Base-by-base conservation (phyloP, 2,888 invertebrate species). In the Pilophorus perplexus region DNA sequence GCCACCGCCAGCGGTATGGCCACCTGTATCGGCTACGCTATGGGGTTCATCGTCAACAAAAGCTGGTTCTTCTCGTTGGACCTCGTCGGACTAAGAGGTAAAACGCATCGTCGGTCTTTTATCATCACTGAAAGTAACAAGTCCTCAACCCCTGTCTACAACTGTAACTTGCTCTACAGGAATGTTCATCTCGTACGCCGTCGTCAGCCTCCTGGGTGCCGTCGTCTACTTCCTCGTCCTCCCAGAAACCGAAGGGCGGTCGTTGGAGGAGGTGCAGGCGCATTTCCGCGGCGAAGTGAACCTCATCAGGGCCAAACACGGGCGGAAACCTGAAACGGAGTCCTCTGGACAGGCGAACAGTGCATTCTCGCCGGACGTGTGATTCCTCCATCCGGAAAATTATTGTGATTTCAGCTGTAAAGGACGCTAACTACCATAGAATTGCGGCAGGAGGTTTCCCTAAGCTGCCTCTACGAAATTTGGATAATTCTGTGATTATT, bases 201-300 rank as follows among this genome's bases (percentile, higher is more conserved):
- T 48, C 3, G 70, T 74, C 12, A 74, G 87, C 72, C 75, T 87
- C 3, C 68, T 82, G 0, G 90, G 89, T 0, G 79, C 83, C n/a
- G 68, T 83, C 2, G 76, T 83, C 6, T 78, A 91, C 28, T 89
- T 85, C 74, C 85, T 85, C 68, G 78, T 83, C 28, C 76, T 92
- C 66, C 91, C 91, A 0, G 92, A 92, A 79, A 92, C 92, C 0
- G 91, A 91, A 76, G 89, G 90, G 0, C 84, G 88, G 73, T 84
- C 84, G 0, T 76, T 91, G 42, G 80, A 80, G 64, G 87, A 88
- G 72, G 88, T 89, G 55, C 84, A 86, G 62, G 72, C 1, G 75
- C 81, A 6, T 64, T 55, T 62, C 57, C 23, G 46, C n/a, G 46
- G 46, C 5, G 46, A 46, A 1, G 2, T 46, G 12, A 14, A 46